Base-by-base conservation (phyloP, 2,888 invertebrate species). In the Chaetoderma sp. region DNA sequence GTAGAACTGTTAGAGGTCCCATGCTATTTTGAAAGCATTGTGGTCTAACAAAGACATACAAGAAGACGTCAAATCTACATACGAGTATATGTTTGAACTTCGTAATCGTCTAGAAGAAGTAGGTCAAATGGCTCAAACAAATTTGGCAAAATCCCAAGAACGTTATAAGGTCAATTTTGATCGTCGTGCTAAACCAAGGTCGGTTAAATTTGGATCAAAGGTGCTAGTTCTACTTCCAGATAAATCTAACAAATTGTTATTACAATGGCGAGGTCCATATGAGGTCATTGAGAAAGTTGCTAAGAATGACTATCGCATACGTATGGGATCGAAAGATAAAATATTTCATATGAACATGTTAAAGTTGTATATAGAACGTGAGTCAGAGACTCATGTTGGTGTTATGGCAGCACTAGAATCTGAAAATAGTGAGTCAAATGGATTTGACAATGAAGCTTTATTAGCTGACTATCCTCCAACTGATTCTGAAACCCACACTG, bases 211-310 rank as follows among this genome's bases (percentile, higher is more conserved):
- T 3, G 71, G 70, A 23, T 72, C 71, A 10, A 60, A 63, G 27
- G 74, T 70, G 0, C 52, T 76, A 4, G 62, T 77, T 1, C 52
- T 77, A 8, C 50, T 73, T 10, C 71, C 70, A 4, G 65, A 60
- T 0, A 44, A 55, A 3, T n/a, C 56, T 27, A 70, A 73, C 44
- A 71, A 73, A 49, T 50, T 73, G 21, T 36, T 56, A 30, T 57
- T 68, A 58, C 56, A 65, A 16, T 69, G 70, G 64, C 60, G 65
- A 62, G 70, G 72, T 8, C 67, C 71, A 13, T 72, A 50, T 52
- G 42, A 13, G 16, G 42, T 70, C 21, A n/a, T 32, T 2, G 63
- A 56, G 42, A 63, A 60, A 25, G 23, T 59, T n/a, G 57, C 57
- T 4, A n/a, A 18, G 4, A 27, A 62, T 13, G 63, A 63, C 27